Evolutionary conservation across 1,140 invertebrate genomes (phyloP).

Genomic region (Caenorhabditis remanei): DNA sequence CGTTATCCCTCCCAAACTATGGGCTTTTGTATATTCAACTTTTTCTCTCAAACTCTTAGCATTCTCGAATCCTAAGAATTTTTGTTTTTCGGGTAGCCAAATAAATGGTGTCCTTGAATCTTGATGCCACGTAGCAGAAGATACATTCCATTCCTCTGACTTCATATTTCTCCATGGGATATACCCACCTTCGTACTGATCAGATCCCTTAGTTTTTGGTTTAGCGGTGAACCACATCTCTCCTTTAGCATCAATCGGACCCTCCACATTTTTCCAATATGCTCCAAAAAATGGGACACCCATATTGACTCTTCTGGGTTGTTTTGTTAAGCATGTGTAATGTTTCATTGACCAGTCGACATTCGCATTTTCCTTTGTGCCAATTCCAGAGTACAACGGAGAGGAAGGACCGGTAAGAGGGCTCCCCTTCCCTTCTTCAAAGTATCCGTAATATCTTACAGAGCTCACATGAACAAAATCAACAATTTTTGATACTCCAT

Average conservation of each 20-base stretch:
- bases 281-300: background rate
- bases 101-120: background rate
- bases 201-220: background rate
- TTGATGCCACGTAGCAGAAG: background rate
- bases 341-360: no score
- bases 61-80: constrained; percentile 9
- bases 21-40: background rate
- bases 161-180: background rate
- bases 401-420: constrained; percentile 66
- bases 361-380: no score
- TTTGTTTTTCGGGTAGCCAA: background rate
- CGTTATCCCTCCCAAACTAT: background rate
- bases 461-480: constrained; percentile 69
- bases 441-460: no score
- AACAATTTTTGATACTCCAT: constrained; percentile 63
- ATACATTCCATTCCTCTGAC: background rate
- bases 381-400: no score
- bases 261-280: constrained; percentile 18
- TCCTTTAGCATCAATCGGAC: constrained; percentile 68
- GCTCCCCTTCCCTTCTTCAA: constrained; percentile 68
- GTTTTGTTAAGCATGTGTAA: background rate
- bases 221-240: constrained; percentile 66
- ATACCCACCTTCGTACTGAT: background rate
- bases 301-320: no score
- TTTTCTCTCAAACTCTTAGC: background rate